A percentile compares a stretch with the other conserved stretches of the same genome.
Evolutionary conservation across 2,888 invertebrate genomes (phyloP).

Genomic region (Nasonovia ribisnigri): DNA sequence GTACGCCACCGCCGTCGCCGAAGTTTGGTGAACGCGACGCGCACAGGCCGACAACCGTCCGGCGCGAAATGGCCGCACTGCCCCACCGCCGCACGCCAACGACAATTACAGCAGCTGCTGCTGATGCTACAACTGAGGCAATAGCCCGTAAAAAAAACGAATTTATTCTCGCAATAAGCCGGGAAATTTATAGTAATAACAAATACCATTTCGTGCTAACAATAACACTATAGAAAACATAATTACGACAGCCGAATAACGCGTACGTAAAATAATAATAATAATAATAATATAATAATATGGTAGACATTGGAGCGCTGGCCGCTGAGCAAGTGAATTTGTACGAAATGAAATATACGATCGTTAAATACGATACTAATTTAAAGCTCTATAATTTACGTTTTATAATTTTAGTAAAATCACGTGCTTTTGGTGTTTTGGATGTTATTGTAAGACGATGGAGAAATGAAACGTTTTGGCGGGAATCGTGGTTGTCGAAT

Average conservation of each 20-base stretch:
- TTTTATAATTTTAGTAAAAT: background rate
- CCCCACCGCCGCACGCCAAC: background rate
- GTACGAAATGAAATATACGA: background rate
- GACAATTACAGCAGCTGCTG: background rate
- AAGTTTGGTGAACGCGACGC: conserved; percentile 16
- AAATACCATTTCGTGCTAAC: background rate
- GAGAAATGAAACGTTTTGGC: background rate
- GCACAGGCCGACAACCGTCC: conserved; percentile 37
- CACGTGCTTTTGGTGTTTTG: background rate
- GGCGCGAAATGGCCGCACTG: background rate
- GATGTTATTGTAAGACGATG: background rate
- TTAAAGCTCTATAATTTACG: background rate
- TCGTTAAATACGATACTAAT: background rate
- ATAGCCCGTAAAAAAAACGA: background rate
- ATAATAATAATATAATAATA: no score
- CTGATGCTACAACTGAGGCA: no score
- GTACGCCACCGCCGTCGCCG: background rate
- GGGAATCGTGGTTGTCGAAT: background rate
- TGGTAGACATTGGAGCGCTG: background rate
- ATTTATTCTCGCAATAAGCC: background rate
- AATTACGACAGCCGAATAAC: background rate
- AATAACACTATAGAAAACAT: background rate
- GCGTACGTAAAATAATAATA: no score
- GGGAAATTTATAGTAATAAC: background rate
- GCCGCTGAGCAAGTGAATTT: background rate